Evolutionary conservation across 2,888 invertebrate species (phyloP).

Genomic region (Caenorhabditis zanzibari): DNA sequence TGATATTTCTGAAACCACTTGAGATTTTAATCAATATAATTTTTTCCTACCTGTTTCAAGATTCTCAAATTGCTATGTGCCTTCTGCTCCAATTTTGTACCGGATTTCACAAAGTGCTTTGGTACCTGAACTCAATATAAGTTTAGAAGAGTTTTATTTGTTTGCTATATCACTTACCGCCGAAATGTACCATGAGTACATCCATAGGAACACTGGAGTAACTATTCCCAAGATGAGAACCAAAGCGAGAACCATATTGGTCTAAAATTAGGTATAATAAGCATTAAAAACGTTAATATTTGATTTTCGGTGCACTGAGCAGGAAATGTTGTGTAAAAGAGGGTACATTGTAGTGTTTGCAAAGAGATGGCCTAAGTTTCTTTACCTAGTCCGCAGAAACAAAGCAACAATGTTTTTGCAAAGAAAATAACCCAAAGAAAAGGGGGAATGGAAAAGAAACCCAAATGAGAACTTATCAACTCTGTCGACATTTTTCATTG

Average conservation of each 20-base stretch:
- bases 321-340: too few relatives aligned
- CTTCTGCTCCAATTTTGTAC: slow-evolving; percentile 64
- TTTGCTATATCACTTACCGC: slow-evolving; percentile 26
- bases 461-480: background rate
- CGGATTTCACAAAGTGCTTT: slow-evolving; percentile 67
- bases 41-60: background rate
- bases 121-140: slow-evolving; percentile 68
- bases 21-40: background rate
- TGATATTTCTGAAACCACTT: slow-evolving; percentile 71
- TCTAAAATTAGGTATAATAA: background rate
- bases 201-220: slow-evolving; percentile 48
- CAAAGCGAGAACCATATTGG: slow-evolving; percentile 39
- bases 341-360: background rate
- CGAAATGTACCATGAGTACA: slow-evolving; percentile 63
- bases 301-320: too few relatives aligned
- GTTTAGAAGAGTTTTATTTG: background rate
- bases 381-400: background rate
- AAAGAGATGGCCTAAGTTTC: slow-evolving; percentile 2
- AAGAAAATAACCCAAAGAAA: too few relatives aligned
- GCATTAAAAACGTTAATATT: too few relatives aligned
- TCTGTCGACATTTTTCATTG: slow-evolving; percentile 24
- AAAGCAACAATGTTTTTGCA: too few relatives aligned
- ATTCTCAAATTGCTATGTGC: slow-evolving; percentile 58
- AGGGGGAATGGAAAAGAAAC: too few relatives aligned
- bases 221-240: slow-evolving; percentile 16